Evolutionary conservation across 1,140 invertebrate species (phyloP), one percentile per base, ranked within the genome.

Genomic region (Drosophila melanica): DNA sequence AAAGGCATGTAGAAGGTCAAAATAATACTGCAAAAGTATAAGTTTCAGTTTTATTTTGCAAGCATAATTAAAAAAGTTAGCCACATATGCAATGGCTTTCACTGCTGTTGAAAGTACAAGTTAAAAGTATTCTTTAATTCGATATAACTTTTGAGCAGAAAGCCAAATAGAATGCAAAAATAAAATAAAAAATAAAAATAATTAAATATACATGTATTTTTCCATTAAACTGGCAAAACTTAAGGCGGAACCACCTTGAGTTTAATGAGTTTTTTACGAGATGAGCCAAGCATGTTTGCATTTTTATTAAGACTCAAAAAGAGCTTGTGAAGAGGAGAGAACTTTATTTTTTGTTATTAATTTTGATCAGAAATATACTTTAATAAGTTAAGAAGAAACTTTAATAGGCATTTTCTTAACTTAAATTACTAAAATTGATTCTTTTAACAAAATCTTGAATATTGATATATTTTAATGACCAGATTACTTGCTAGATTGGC

Each of bases 21-120:
- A 47, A 51, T 57, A 79, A 69, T 75, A 10, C 42, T 60, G 47
- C 45, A 69, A 48, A 41, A 63, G 58, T 27, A 57, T 42, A 76
- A 77, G 69, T 72, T 64, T 57, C 47, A 72, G 73, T 81, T 76
- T 55, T 55, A 76, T 72, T 79, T 55, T 42, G 41, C 57, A 50
- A 14, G 67, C 67, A 81, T 81, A 77, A 77, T 80, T 81, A 80
- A 81, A 81, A 79, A 81, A 67, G 67, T 80, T 75, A 48, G 50
- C 53, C 58, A 64, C 42, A 76, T 63, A 20, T 66, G 73, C 45
- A 58, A 45, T 20, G 42, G 37, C 66, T 64, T 67, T 67, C 66
- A 33, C 51, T 20, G n/a, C 33, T 39, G 35, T 10, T 8, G 16
- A 23, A 55, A 55, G 35, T 41, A 41, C 23, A 55, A 58, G 54